phyloP scores from a whole-genome alignment of 2,113 vertebrate species.

The Istiophorus platypterus region DNA sequence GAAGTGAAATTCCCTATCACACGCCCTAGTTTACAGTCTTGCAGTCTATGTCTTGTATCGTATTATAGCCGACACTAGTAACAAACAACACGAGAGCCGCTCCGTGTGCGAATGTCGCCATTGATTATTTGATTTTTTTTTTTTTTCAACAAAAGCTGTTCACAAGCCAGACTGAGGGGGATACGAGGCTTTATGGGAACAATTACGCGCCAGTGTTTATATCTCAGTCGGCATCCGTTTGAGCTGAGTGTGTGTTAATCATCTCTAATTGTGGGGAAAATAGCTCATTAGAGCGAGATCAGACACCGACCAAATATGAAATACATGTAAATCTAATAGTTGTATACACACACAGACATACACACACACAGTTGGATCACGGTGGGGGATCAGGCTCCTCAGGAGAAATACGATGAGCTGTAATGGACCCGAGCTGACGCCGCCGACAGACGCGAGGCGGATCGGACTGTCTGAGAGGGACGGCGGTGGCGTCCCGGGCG shows the following conservation, averaged over 20 bases:
- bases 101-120: too few species aligned
- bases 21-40: too few species aligned
- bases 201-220: not conserved
- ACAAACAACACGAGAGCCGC: too few species aligned
- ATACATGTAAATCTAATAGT: not conserved
- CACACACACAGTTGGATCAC: not conserved
- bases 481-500: too few species aligned
- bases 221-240: conserved; percentile 28
- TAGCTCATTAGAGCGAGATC: conserved; percentile 52
- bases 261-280: conserved; percentile 56
- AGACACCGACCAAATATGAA: conserved; percentile 13
- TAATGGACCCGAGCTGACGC: conserved; percentile 15
- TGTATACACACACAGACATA: not conserved
- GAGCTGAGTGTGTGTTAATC: conserved; percentile 49
- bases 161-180: too few species aligned
- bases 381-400: not conserved
- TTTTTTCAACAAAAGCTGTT: too few species aligned
- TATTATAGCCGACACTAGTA: too few species aligned
- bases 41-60: too few species aligned
- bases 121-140: too few species aligned
- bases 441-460: not conserved
- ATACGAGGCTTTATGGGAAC: too few species aligned
- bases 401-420: conserved; percentile 1
- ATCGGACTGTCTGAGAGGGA: conserved; percentile 20
- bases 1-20: too few species aligned